A percentile compares a stretch with the other conserved stretches of the same genome.
Conservation (phyloP, 2,797 vertebrate genomes). For the Gymnopithys bicolor region DNA sequence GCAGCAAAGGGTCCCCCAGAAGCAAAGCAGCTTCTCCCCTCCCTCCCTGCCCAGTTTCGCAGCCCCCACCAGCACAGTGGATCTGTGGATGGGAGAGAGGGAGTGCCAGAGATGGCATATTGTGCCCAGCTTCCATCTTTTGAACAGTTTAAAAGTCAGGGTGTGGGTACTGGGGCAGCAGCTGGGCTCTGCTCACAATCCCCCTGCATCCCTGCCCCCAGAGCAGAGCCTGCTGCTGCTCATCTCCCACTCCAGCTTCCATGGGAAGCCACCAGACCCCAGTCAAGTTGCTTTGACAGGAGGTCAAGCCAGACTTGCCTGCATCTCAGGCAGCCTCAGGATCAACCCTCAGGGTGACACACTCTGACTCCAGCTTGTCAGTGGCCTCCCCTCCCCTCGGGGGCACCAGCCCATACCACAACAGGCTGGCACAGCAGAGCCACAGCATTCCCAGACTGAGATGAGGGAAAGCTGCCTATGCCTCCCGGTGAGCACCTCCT, state of each 20-base stretch:
- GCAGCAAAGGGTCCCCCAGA: rapidly evolving
- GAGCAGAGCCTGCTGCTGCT: not conserved
- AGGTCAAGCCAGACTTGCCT: not conserved
- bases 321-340: rapidly evolving
- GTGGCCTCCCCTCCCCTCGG: not conserved
- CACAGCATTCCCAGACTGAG: rapidly evolving
- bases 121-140: not conserved
- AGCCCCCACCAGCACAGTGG: rapidly evolving
- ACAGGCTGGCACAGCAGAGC: not conserved
- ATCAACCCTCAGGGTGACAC: rapidly evolving
- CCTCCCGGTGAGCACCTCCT: not conserved
- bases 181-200: not conserved
- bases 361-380: not conserved
- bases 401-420: not conserved
- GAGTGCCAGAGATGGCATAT: rapidly evolving
- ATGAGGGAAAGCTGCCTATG: not conserved
- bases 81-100: rapidly evolving
- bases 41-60: rapidly evolving
- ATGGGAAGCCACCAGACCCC: rapidly evolving
- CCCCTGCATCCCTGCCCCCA: rapidly evolving
- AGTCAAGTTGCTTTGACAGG: rapidly evolving
- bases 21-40: rapidly evolving
- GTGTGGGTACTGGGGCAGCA: not conserved
- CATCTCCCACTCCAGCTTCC: not conserved
- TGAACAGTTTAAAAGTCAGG: not conserved